A percentile compares a stretch with the other conserved stretches of the same genome.
These are phyloP conservation scores for Calcarius ornatus DNA, from an alignment of 2,113 vertebrate species.

Conservation along the genomic window DNA sequence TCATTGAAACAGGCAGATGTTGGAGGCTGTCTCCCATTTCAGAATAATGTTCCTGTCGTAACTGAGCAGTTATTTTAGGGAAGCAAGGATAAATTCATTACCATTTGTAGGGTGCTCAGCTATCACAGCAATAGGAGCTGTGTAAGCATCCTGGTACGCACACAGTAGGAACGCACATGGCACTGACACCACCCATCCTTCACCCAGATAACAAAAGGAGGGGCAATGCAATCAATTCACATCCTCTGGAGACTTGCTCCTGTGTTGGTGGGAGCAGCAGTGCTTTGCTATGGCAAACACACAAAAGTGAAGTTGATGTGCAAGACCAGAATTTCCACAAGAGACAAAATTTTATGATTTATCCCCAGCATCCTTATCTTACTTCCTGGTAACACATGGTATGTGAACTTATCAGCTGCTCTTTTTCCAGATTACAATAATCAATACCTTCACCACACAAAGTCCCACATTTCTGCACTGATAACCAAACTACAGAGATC, in stretches of 20 bases:
- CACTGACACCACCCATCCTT: neutral
- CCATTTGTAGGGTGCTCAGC: neutral
- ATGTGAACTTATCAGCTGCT: neutral
- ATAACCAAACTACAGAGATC: neutral
- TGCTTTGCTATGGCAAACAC: neutral
- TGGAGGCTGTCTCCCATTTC: slow-evolving; percentile 17
- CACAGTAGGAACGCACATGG: neutral
- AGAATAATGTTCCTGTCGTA: slow-evolving; percentile 5
- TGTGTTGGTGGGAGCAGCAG: neutral
- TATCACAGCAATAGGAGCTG: neutral
- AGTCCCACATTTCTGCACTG: neutral
- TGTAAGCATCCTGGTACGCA: neutral
- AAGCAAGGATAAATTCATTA: slow-evolving; percentile 60
- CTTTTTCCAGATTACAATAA: neutral
- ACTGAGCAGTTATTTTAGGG: slow-evolving; percentile 47
- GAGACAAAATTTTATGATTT: neutral
- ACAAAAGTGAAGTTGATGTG: neutral
- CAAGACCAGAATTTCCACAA: neutral
- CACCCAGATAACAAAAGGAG: neutral
- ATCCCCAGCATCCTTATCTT: neutral
- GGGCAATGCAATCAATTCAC: neutral
- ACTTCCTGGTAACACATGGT: neutral
- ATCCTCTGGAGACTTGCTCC: neutral
- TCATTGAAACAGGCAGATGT: slow-evolving; percentile 50
- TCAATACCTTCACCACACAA: neutral